Percentiles rank a stretch among this genome's conserved stretches.
These are phyloP conservation scores for Pomatostomus ruficeps DNA, from an alignment of 2,113 vertebrate species.

Conservation along the genomic window DNA sequence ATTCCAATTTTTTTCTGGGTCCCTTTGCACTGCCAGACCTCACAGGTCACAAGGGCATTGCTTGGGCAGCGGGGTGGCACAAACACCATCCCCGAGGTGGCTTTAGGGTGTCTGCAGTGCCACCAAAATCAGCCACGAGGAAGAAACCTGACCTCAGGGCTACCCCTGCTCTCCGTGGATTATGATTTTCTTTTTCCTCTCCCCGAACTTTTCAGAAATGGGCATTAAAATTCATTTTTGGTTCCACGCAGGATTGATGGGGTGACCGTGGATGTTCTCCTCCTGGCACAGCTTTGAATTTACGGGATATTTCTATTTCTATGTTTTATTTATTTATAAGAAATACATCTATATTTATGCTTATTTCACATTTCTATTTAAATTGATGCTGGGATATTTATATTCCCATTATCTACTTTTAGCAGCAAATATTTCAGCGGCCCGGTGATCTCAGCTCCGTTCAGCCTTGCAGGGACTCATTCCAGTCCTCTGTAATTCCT, in stretches of 20 bases:
- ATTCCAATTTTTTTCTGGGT: background rate
- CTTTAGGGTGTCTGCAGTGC: background rate
- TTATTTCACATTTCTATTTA: background rate
- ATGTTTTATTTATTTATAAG: background rate
- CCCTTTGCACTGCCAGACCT: background rate
- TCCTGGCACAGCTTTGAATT: background rate
- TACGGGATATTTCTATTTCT: background rate
- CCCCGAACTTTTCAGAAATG: background rate
- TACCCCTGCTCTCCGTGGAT: background rate
- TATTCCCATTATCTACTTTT: background rate
- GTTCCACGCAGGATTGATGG: background rate
- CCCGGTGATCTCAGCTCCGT: background rate
- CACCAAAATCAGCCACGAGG: background rate
- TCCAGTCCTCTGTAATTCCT: background rate
- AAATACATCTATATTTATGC: background rate
- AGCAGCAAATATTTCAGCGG: background rate
- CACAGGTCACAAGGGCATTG: rapidly evolving
- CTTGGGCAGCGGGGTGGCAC: background rate
- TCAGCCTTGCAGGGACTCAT: background rate
- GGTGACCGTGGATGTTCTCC: background rate
- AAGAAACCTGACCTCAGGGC: background rate
- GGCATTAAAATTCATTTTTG: background rate
- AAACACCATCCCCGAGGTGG: background rate
- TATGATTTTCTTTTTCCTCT: background rate
- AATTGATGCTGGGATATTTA: background rate